Evolutionary conservation across 2,888 invertebrate species (phyloP).

Genomic region (Pheosia tremula): DNA sequence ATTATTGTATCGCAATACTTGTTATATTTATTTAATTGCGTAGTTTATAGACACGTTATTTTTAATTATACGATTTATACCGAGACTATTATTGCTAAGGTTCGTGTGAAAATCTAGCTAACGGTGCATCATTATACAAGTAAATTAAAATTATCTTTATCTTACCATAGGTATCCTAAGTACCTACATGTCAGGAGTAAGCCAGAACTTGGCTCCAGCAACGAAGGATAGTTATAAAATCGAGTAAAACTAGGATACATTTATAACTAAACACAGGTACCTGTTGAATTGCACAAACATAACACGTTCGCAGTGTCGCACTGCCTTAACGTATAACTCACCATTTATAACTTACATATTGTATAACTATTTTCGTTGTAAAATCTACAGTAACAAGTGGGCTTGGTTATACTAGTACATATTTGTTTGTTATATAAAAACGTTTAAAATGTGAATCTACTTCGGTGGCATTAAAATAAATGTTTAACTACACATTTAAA

Average conservation of each 20-base stretch:
- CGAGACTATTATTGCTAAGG: conserved; percentile 55
- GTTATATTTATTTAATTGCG: conserved; percentile 57
- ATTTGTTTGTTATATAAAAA: conserved; percentile 48
- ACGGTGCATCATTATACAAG: conserved; percentile 55
- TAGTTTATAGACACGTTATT: conserved; percentile 62
- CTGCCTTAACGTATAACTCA: conserved; percentile 44
- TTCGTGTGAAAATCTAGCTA: conserved; percentile 70
- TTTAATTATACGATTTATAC: conserved; percentile 44
- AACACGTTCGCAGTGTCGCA: conserved; percentile 37
- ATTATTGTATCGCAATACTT: conserved; percentile 23
- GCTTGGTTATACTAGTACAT: conserved; percentile 42
- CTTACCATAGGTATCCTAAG: conserved; percentile 32
- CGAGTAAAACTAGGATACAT: conserved; percentile 10
- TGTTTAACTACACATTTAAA: conserved; percentile 51
- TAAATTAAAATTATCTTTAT: conserved; percentile 36
- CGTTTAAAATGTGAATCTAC: conserved; percentile 44
- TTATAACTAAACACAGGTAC: conserved; percentile 27
- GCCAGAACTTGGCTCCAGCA: conserved; percentile 42
- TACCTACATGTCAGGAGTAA: conserved; percentile 17
- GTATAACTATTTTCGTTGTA: conserved; percentile 78
- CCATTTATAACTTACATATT: conserved; percentile 49
- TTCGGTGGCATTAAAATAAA: conserved; percentile 42
- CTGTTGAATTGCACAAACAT: conserved; percentile 43
- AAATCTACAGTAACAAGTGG: conserved; percentile 77
- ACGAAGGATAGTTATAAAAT: conserved; percentile 35